phyloP scores from a whole-genome alignment of 2,888 invertebrate species.

The Cryptophagus acutangulus region DNA sequence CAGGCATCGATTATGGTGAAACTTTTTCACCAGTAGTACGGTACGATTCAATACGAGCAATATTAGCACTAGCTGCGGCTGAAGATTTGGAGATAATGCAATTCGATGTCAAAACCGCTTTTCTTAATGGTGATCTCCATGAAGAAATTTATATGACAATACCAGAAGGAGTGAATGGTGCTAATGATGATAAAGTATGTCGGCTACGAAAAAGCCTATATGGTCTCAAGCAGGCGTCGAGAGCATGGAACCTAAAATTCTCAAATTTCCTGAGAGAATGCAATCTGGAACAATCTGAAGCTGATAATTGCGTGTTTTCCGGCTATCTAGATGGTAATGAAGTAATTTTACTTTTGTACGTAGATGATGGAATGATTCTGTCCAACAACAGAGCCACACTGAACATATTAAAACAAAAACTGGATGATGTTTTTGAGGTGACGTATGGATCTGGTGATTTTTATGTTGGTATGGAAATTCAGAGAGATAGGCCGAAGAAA shows the following conservation, averaged over 20 bases:
- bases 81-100: neutral
- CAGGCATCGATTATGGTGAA: slow-evolving; percentile 6
- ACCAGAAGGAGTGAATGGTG: neutral
- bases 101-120: slow-evolving; percentile 7
- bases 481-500: too few relatives aligned
- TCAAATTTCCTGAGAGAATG: neutral
- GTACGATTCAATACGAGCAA: neutral
- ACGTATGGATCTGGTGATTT: too few relatives aligned
- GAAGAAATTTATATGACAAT: slow-evolving; percentile 2
- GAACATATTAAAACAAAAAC: too few relatives aligned
- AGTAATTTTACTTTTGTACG: too few relatives aligned
- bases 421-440: too few relatives aligned
- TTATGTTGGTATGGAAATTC: too few relatives aligned
- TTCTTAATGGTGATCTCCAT: slow-evolving; percentile 3
- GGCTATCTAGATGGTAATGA: too few relatives aligned
- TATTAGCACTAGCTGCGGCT: slow-evolving; percentile 2
- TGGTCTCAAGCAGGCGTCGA: slow-evolving; percentile 3
- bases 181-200: slow-evolving; percentile 4
- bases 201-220: neutral
- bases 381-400: too few relatives aligned
- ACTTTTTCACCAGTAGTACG: slow-evolving; percentile 2
- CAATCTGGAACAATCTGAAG: neutral
- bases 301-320: neutral
- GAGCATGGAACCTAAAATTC: neutral
- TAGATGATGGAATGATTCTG: too few relatives aligned